These are phyloP conservation scores for Apamea monoglypha DNA, from an alignment of 2,888 invertebrate species.

Conservation along the genomic window DNA sequence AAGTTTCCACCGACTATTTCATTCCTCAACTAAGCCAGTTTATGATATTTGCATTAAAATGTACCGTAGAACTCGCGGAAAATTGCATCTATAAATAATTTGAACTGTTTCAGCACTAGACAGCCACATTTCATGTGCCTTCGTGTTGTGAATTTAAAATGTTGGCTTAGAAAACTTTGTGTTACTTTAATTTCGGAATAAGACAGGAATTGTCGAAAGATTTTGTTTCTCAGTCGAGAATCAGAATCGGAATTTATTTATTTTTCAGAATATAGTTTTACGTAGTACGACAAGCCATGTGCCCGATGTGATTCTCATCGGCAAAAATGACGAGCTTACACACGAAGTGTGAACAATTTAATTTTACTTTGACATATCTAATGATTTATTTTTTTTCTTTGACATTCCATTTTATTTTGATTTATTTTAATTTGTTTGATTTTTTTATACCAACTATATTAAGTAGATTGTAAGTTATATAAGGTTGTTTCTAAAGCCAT, in stretches of 20 bases:
- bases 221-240: background rate
- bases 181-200: slow-evolving; percentile 4
- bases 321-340: no score
- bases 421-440: no score
- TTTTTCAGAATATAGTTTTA: background rate
- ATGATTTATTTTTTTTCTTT: no score
- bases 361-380: no score
- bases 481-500: no score
- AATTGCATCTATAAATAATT: slow-evolving; percentile 59
- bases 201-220: slow-evolving; percentile 1
- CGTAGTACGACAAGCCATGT: no score
- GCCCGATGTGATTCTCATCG: no score
- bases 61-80: slow-evolving; percentile 28
- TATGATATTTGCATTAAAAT: slow-evolving; percentile 55
- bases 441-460: no score
- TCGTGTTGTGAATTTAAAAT: slow-evolving; percentile 41
- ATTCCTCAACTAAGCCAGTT: slow-evolving; percentile 17
- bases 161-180: slow-evolving; percentile 28
- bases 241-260: background rate
- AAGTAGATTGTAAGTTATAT: no score
- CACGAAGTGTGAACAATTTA: no score
- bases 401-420: no score
- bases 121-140: slow-evolving; percentile 35
- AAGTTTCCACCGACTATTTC: slow-evolving; percentile 4
- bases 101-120: slow-evolving; percentile 32